These are phyloP conservation scores for Arctocebus calabarensis DNA, from an alignment of 2,797 vertebrate species.

Conservation along the genomic window DNA sequence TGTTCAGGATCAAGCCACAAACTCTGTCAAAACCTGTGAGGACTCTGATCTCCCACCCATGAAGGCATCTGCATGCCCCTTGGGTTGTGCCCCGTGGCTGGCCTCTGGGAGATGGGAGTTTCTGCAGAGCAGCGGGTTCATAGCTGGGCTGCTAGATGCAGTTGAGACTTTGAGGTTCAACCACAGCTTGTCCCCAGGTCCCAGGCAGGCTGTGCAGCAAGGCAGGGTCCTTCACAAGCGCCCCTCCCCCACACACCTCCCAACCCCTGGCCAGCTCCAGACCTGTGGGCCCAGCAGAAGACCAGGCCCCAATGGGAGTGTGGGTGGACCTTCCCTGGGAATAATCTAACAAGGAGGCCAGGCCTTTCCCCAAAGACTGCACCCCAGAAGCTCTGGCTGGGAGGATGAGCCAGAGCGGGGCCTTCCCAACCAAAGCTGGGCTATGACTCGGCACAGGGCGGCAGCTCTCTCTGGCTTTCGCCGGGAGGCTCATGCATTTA, in stretches of 20 bases:
- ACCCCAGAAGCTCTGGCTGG: not conserved
- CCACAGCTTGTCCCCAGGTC: not conserved
- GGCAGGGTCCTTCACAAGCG: not conserved
- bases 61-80: not conserved
- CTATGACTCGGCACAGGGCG: slow-evolving; percentile 21
- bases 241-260: not conserved
- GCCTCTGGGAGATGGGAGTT: not conserved
- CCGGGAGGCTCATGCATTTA: not conserved
- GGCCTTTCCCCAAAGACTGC: not conserved
- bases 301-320: not conserved
- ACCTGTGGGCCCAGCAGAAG: not conserved
- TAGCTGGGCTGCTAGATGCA: not conserved
- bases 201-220: not conserved
- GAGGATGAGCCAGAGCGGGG: not conserved
- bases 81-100: not conserved
- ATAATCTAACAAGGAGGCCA: not conserved
- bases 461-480: not conserved
- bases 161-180: not conserved
- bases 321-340: not conserved
- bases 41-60: not conserved
- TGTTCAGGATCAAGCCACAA: not conserved
- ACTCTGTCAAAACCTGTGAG: not conserved
- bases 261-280: not conserved
- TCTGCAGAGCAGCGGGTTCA: not conserved
- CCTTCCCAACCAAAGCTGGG: not conserved